Base-by-base conservation (phyloP, 2,888 invertebrate genomes). In the Myopa testacea region DNA sequence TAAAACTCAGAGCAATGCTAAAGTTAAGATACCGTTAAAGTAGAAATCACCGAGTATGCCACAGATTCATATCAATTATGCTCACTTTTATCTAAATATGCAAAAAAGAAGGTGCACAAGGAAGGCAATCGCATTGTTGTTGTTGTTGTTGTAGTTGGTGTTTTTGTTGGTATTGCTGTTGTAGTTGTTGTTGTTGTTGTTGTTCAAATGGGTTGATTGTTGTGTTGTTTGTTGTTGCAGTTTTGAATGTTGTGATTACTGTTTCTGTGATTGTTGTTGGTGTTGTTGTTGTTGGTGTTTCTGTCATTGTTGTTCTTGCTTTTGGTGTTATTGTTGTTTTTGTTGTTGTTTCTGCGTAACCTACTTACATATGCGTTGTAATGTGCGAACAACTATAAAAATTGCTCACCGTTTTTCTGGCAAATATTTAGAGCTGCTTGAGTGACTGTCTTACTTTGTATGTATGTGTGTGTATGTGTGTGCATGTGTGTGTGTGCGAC, bases 291-390 rank as follows among this genome's bases (percentile, higher is more conserved):
- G n/a, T 34, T 65, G 50, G 12, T 26, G 26, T 26, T 26, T 26
- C 26, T 26, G 26, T 26, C 26, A 38, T 38, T 67, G 37, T 37
- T 67, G 37, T 67, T 16, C n/a, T 40, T 67, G 38, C 8, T 67
- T 12, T 67, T 38, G 60, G 8, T 50, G 50, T 50, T 50, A 1
- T 63, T 19, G 26, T n/a, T 12, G n/a, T 34, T 65, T 34, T 37
- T 34, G 10, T 75, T 55, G 55, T 52, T 38, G 37, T 67, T 67
- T n/a, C 38, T 67, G 52, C 55, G 67, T 73, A 73, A 73, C 73
- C 73, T 63, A 73, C 60, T 73, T 45, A 73, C 73, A 58, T 62
- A 26, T 45, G 62, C 73, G 38, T 73, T 40, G 40, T 63, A 72
- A 72, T 55, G 70, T 55, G 70, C 37, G 70, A 70, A 70, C 52